phyloP scores from a whole-genome alignment of 2,888 invertebrate genomes.

The Drosophila kokeensis region DNA sequence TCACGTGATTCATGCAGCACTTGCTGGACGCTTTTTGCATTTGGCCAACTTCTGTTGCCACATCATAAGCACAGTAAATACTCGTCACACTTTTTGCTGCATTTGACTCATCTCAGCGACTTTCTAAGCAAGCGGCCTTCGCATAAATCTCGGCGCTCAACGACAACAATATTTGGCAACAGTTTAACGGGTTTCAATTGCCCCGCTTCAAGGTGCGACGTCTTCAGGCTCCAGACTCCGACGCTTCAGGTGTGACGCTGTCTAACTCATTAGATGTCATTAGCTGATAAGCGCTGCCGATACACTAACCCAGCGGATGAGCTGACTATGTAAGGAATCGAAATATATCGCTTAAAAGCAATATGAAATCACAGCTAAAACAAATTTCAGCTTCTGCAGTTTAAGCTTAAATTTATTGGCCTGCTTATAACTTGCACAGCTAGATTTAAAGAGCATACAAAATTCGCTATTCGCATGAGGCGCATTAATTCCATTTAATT shows the following conservation, averaged over 20 bases:
- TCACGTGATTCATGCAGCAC: constrained; percentile 52
- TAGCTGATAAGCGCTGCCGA: constrained; percentile 64
- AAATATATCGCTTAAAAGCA: neutral
- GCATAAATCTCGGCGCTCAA: constrained; percentile 33
- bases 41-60: constrained; percentile 38
- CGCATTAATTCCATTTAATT: constrained; percentile 65
- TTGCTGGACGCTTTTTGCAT: constrained; percentile 17
- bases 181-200: constrained; percentile 73
- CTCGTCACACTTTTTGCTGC: constrained; percentile 20
- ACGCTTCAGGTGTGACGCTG: no score
- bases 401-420: neutral
- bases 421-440: neutral
- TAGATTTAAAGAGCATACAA: constrained; percentile 16
- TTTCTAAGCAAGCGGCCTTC: constrained; percentile 61
- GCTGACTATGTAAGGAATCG: neutral
- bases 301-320: constrained; percentile 39
- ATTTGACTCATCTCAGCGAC: constrained; percentile 63
- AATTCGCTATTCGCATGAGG: neutral
- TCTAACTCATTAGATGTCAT: constrained; percentile 80
- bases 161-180: constrained; percentile 69
- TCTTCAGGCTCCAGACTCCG: constrained; percentile 5
- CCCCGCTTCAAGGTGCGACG: constrained; percentile 61
- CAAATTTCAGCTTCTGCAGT: neutral
- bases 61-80: constrained; percentile 21
- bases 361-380: neutral